Evolutionary conservation across 2,113 vertebrate genomes (phyloP), one percentile per base, ranked within the genome.

Genomic region (Cygnus atratus): DNA sequence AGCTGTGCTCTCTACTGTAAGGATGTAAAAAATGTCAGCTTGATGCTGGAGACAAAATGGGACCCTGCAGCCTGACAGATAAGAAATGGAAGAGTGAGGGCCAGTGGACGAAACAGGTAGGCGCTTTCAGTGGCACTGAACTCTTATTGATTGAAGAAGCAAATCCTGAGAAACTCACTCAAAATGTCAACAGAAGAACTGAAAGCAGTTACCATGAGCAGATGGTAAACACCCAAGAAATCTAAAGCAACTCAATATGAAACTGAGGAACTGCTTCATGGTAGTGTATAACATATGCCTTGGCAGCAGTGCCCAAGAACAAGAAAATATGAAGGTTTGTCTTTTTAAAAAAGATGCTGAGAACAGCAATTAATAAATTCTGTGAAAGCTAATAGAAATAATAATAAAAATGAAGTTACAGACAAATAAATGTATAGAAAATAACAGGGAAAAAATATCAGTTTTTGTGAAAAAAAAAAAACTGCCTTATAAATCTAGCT

Each of bases 251-350:
- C 41, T 67, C 29, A 44, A 22, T 33, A 67, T 22, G 65, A 44
- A 67, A 46, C 10, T 67, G 29, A 44, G 41, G 13, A 33, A 33
- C 28, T 33, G 28, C 31, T 67, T 33, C 65, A 44, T 15, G 13
- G 41, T 44, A 66, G 20, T 10, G 5, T 35, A 22, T 20, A 39
- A 37, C 14, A 13, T 10, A 13, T 58, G 33, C 16, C 14, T 44
- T 55, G 10, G 4, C 4, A 2, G 33, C 65, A 48, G 44, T 44
- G 28, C 14, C 28, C 0, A 0, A 75, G 3, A 78, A 3, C 12
- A 93, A 22, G 35, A 71, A 16, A 81, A 88, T 16, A 31, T 62
- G 22, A 29, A 52, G 54, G 9, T 59, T 48, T 44, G 5, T 19
- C 10, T 67, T n/a, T 50, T 71, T 55, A 54, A 82, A 93, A 54